phyloP scores from a whole-genome alignment of 2,888 invertebrate genomes.

The Folsomia manolachei region DNA sequence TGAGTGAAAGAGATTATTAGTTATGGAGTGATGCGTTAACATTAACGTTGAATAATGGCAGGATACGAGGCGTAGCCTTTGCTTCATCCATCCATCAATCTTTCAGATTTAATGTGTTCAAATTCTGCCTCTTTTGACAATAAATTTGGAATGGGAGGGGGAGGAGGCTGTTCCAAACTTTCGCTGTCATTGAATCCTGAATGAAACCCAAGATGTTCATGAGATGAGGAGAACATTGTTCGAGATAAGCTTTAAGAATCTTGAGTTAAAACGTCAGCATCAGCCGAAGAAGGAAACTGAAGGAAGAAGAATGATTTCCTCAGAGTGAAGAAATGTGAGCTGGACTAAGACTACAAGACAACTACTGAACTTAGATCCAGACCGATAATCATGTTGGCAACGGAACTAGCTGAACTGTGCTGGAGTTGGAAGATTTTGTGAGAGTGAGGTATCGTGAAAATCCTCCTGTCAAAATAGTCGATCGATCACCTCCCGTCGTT shows the following conservation, averaged over 20 bases:
- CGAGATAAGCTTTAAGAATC: background rate
- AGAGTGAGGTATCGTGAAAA: too few species aligned
- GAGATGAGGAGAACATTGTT: background rate
- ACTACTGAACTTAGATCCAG: background rate
- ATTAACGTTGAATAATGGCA: too few species aligned
- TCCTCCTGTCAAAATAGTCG: constrained; percentile 36
- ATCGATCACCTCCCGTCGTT: constrained; percentile 35
- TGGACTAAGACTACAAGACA: too few species aligned
- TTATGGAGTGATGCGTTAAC: background rate
- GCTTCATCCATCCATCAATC: background rate
- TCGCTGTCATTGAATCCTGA: background rate
- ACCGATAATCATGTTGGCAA: background rate
- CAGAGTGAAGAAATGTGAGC: background rate
- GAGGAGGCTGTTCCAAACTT: background rate
- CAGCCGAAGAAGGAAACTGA: background rate
- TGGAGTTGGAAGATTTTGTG: too few species aligned
- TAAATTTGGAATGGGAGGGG: background rate
- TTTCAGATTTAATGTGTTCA: background rate
- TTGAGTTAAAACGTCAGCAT: background rate
- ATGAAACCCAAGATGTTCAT: too few species aligned
- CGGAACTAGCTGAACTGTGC: background rate
- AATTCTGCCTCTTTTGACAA: too few species aligned
- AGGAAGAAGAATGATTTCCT: background rate
- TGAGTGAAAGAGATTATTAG: background rate
- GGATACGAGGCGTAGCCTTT: background rate